Evolutionary conservation across 2,797 vertebrate species (phyloP).

Genomic region (Ctenochaetus hawaiiensis): DNA sequence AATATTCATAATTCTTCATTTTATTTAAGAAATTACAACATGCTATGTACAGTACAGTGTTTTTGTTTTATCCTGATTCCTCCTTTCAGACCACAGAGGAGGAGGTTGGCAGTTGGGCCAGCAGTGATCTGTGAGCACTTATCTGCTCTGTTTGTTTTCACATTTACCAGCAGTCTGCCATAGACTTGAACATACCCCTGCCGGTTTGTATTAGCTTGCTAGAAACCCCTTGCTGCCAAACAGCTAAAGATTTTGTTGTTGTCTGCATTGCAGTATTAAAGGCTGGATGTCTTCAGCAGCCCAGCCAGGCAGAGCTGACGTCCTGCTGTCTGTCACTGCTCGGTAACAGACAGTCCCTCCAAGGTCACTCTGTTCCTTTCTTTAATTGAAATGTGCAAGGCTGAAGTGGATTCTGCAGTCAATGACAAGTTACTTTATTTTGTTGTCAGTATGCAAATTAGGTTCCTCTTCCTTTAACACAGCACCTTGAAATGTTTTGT

Average conservation of each 20-base stretch:
- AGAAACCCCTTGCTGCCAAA: constrained; percentile 13
- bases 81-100: constrained; percentile 24
- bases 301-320: constrained; percentile 34
- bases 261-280: constrained; percentile 66
- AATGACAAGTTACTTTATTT: constrained; percentile 16
- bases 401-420: constrained; percentile 51
- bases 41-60: not conserved
- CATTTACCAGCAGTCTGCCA: constrained; percentile 39
- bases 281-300: constrained; percentile 26
- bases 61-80: constrained; percentile 13
- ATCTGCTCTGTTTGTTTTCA: constrained; percentile 36
- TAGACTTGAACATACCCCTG: constrained; percentile 33
- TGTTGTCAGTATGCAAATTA: constrained; percentile 2
- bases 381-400: constrained; percentile 58
- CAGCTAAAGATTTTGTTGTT: constrained; percentile 45
- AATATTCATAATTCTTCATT: not conserved
- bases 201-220: constrained; percentile 8
- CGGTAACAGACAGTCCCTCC: constrained; percentile 54
- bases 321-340: constrained; percentile 55
- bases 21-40: constrained; percentile 1
- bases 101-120: not conserved
- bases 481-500: constrained; percentile 7
- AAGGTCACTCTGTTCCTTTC: constrained; percentile 61
- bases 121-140: constrained; percentile 12
- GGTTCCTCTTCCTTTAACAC: constrained; percentile 8